Evolutionary conservation across 2,797 vertebrate genomes (phyloP).

Genomic region (Eleutherodactylus coqui): DNA sequence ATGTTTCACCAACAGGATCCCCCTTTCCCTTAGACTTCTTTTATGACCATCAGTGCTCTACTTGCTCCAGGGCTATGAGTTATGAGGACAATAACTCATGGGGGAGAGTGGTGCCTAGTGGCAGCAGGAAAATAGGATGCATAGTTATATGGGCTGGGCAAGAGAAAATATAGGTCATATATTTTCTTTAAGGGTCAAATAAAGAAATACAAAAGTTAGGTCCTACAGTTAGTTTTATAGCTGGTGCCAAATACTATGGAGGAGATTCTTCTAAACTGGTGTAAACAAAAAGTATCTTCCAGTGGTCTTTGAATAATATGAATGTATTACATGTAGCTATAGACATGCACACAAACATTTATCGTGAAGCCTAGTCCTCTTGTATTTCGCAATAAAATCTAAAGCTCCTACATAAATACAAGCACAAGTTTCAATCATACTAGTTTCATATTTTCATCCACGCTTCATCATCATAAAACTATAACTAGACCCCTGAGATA

Average conservation of each 20-base stretch:
- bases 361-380: neutral
- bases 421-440: constrained; percentile 29
- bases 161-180: no score
- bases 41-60: no score
- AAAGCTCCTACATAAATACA: constrained; percentile 18
- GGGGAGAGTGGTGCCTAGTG: no score
- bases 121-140: no score
- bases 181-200: no score
- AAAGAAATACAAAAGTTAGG: no score
- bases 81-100: no score
- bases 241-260: neutral
- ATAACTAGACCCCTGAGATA: constrained; percentile 30
- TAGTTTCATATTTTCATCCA: constrained; percentile 43
- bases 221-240: no score
- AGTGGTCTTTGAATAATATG: neutral
- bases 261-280: neutral
- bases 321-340: neutral
- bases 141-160: no score
- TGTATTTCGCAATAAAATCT: constrained; percentile 19
- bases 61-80: no score
- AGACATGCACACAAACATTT: neutral
- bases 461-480: constrained; percentile 50
- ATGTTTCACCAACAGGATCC: no score
- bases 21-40: no score
- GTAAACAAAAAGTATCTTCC: neutral